Conservation (phyloP, 2,113 vertebrate genomes). For the Okapia johnstoni region DNA sequence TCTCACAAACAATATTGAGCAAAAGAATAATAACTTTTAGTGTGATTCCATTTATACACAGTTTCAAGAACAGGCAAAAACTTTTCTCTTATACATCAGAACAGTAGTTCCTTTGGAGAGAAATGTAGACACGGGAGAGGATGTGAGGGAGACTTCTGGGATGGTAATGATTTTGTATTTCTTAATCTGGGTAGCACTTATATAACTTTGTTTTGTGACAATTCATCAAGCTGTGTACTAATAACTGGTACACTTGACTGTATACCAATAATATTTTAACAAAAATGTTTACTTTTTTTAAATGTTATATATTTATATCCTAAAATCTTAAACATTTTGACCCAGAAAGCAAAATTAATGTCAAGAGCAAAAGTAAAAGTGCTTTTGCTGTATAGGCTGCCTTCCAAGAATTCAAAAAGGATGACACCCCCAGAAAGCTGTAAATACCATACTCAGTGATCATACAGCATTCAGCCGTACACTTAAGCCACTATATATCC, state of each 20-base stretch:
- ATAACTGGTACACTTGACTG: not conserved
- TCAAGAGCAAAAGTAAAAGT: not conserved
- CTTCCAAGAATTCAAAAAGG: slow-evolving; percentile 57
- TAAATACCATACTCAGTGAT: slow-evolving; percentile 8
- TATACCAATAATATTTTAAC: not conserved
- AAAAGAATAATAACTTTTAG: not conserved
- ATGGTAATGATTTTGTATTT: slow-evolving; percentile 40
- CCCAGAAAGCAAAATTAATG: not conserved
- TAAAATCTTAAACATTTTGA: slow-evolving; percentile 35
- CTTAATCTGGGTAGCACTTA: slow-evolving; percentile 25
- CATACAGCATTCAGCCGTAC: not conserved
- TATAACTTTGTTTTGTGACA: not conserved
- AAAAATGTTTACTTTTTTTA: slow-evolving; percentile 30
- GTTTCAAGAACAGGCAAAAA: not conserved
- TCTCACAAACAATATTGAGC: not conserved
- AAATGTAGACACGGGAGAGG: not conserved
- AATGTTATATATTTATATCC: not conserved
- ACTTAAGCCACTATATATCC: slow-evolving; percentile 18
- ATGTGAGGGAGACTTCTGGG: not conserved
- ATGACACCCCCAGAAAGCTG: slow-evolving; percentile 51
- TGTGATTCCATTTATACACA: not conserved
- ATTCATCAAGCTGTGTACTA: not conserved
- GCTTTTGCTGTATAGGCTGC: slow-evolving; percentile 37
- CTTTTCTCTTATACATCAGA: not conserved
- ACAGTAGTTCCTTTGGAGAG: not conserved